phyloP scores from a whole-genome alignment of 2,113 vertebrate species.

The Lophura nycthemera region DNA sequence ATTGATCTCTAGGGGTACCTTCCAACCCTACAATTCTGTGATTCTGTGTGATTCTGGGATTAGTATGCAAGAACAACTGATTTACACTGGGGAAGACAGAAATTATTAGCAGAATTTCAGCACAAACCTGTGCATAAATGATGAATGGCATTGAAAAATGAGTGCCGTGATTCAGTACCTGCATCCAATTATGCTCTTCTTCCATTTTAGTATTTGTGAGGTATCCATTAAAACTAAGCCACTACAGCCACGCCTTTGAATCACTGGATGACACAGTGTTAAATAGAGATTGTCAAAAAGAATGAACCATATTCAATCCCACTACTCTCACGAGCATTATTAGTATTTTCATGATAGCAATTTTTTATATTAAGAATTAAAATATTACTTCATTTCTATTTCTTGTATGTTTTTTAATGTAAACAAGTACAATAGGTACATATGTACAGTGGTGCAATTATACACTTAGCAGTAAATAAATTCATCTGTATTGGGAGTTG shows the following conservation, averaged over 20 bases:
- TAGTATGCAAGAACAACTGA: too few relatives aligned
- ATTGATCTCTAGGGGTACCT: too few relatives aligned
- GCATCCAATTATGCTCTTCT: background rate
- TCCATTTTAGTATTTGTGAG: background rate
- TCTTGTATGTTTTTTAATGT: background rate
- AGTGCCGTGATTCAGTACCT: background rate
- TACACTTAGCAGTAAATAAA: background rate
- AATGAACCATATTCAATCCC: background rate
- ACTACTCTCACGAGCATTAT: background rate
- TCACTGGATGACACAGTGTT: background rate
- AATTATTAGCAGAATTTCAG: too few relatives aligned
- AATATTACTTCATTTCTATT: background rate
- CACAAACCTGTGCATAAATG: too few relatives aligned
- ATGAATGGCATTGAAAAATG: too few relatives aligned
- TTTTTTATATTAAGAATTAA: background rate
- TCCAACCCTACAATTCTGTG: too few relatives aligned
- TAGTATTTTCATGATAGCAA: background rate
- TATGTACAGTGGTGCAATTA: background rate
- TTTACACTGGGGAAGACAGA: too few relatives aligned
- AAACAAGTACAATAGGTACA: background rate
- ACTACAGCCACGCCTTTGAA: rapidly evolving
- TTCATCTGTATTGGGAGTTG: background rate
- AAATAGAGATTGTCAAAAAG: background rate
- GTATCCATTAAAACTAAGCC: background rate
- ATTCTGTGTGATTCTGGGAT: too few relatives aligned